phyloP scores from a whole-genome alignment of 2,797 vertebrate genomes.

The Danio jaintianensis region DNA sequence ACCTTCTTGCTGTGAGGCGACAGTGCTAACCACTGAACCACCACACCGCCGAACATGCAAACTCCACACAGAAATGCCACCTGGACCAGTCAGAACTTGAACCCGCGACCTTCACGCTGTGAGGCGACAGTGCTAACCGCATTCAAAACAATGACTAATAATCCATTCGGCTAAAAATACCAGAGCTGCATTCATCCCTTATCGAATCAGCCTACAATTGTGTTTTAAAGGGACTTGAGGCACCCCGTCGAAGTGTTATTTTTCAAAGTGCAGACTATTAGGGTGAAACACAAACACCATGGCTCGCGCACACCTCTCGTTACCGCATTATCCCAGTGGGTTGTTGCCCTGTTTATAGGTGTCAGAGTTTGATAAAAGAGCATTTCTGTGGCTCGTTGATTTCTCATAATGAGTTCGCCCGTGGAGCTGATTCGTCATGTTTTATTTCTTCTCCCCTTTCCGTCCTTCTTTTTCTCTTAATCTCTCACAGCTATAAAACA shows the following conservation, averaged over 20 bases:
- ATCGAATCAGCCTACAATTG: not conserved
- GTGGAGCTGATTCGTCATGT: not conserved
- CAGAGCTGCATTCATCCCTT: not conserved
- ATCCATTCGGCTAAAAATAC: slow-evolving; percentile 23
- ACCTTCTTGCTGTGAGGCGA: no score
- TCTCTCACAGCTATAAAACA: slow-evolving; percentile 19
- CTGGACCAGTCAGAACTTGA: no score
- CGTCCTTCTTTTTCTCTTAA: not conserved
- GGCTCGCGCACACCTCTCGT: slow-evolving; percentile 19
- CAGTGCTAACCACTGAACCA: no score
- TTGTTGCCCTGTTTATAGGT: slow-evolving; percentile 8
- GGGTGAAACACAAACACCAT: slow-evolving; percentile 2
- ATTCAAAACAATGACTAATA: slow-evolving; percentile 9
- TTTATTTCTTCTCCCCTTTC: not conserved
- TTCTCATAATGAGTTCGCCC: slow-evolving; percentile 28
- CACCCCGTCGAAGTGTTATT: not conserved
- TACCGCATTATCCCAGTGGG: slow-evolving; percentile 44
- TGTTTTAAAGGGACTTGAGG: slow-evolving; percentile 1
- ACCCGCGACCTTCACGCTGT: no score
- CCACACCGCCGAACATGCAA: no score
- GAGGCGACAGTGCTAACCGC: no score
- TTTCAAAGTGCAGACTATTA: slow-evolving; percentile 15
- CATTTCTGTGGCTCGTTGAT: slow-evolving; percentile 23
- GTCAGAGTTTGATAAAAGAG: slow-evolving; percentile 17
- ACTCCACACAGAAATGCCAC: no score